Evolutionary conservation across 2,113 vertebrate species (phyloP).

Genomic region (Setophaga coronata): DNA sequence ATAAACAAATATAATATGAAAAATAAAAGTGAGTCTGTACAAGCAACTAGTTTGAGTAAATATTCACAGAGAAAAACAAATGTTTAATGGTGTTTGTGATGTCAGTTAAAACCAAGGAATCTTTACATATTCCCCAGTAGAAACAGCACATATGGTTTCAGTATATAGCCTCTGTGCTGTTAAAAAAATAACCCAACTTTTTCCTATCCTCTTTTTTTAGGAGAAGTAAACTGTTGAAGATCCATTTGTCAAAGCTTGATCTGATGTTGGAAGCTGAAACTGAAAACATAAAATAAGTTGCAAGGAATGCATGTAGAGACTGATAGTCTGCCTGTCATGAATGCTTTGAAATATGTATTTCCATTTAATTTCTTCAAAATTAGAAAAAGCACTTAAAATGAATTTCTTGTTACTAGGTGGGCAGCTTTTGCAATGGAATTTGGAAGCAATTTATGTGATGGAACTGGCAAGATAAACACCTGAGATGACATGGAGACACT

Average conservation of each 20-base stretch:
- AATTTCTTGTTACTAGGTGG: not conserved
- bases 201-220: not conserved
- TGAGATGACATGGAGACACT: not conserved
- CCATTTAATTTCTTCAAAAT: not conserved
- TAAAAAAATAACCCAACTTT: not conserved
- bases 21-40: not conserved
- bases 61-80: not conserved
- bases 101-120: not conserved
- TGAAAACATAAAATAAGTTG: slow-evolving; percentile 22
- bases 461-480: not conserved
- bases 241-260: slow-evolving; percentile 31
- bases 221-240: slow-evolving; percentile 18
- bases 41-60: not conserved
- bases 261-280: not conserved
- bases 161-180: not conserved
- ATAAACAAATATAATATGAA: not conserved
- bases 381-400: not conserved
- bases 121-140: not conserved
- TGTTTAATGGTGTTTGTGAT: not conserved
- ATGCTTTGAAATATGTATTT: slow-evolving; percentile 3
- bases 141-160: slow-evolving; percentile 39
- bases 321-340: not conserved
- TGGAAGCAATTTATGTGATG: not conserved
- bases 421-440: not conserved
- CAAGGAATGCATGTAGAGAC: not conserved